Conservation (phyloP, 2,113 vertebrate genomes). For the Actinemys pallida region DNA sequence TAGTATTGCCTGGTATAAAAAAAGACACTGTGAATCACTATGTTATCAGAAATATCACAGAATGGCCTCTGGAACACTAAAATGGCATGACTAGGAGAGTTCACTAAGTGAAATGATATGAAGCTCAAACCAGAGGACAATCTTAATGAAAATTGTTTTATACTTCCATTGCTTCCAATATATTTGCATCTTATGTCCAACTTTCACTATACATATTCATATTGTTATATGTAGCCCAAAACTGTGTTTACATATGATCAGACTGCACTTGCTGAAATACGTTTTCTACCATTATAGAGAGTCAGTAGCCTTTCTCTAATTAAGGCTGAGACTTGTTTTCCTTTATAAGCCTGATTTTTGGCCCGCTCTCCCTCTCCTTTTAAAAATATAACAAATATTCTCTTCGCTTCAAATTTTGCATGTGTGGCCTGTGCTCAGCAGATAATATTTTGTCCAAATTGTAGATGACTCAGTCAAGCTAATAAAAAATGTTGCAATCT, state of each 20-base stretch:
- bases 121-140: background rate
- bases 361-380: background rate
- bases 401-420: slow-evolving; percentile 3
- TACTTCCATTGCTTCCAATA: background rate
- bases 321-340: slow-evolving; percentile 24
- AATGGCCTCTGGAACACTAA: background rate
- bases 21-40: background rate
- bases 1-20: background rate
- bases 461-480: slow-evolving; percentile 8
- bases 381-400: background rate
- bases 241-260: background rate
- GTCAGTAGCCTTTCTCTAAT: slow-evolving; percentile 5
- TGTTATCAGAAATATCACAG: rapidly evolving
- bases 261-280: background rate
- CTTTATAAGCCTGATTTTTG: slow-evolving; percentile 32
- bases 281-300: background rate
- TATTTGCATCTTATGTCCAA: background rate
- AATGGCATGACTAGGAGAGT: background rate
- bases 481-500: background rate
- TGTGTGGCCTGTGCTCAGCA: background rate
- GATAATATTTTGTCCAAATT: slow-evolving; percentile 38
- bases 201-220: background rate
- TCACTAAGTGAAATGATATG: background rate
- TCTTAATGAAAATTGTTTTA: background rate
- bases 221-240: no score